Conservation (phyloP, 2,888 invertebrate species). For the Itoplectis maculator region DNA sequence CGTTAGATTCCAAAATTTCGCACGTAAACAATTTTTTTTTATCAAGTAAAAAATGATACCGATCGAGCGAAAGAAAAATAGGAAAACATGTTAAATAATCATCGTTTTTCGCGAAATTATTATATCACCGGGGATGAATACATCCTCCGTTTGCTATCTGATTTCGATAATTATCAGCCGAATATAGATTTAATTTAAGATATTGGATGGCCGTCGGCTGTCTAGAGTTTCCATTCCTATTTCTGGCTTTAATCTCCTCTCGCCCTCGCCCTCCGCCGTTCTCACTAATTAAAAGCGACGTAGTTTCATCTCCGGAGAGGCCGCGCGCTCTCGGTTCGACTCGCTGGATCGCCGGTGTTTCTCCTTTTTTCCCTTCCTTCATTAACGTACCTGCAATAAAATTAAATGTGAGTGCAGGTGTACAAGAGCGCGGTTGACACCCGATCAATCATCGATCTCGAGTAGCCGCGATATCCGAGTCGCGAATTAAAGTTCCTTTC, state of each 20-base stretch:
- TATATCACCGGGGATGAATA: background rate
- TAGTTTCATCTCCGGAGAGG: background rate
- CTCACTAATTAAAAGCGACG: slow-evolving; percentile 3
- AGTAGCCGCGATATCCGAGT: background rate
- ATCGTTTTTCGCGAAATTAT: background rate
- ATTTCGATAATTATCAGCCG: background rate
- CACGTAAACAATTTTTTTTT: no score
- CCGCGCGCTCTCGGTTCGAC: background rate
- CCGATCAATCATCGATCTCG: slow-evolving; percentile 7
- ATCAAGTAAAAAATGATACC: no score
- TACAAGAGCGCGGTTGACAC: slow-evolving; percentile 4
- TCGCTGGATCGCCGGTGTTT: background rate
- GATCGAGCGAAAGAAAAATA: background rate
- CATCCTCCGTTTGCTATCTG: background rate
- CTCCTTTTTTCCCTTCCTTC: slow-evolving; percentile 3
- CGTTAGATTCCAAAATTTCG: no score
- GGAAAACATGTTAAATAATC: background rate
- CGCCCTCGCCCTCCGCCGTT: background rate
- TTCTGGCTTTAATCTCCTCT: background rate
- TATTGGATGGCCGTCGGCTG: background rate
- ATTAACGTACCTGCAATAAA: slow-evolving; percentile 11
- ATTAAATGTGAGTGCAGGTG: slow-evolving; percentile 5
- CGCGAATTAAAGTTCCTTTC: background rate
- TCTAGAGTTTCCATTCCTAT: background rate
- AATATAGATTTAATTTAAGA: background rate